Conservation (phyloP, 2,113 vertebrate species). For the Heloderma charlesbogerti region DNA sequence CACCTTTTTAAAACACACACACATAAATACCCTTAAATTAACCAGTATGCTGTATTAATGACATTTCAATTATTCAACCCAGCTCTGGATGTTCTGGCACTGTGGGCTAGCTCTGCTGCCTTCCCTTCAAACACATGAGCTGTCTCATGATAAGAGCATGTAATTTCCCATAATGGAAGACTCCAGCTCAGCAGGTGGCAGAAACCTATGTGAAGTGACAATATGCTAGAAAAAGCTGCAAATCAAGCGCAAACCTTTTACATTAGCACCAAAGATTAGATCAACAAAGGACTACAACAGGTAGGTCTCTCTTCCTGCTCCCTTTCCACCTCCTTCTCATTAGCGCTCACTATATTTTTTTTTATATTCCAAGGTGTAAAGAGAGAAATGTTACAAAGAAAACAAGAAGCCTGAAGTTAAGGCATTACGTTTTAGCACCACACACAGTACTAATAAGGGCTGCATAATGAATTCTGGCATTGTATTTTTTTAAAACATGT, state of each 20-base stretch:
- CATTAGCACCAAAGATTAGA: slow-evolving; percentile 67
- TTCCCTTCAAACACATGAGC: background rate
- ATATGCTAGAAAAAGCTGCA: slow-evolving; percentile 15
- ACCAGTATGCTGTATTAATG: background rate
- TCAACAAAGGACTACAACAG: slow-evolving; percentile 56
- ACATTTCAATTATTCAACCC: background rate
- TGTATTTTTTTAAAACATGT: background rate
- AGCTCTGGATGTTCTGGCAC: background rate
- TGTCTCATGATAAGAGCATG: background rate
- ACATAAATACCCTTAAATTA: background rate
- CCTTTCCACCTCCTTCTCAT: background rate
- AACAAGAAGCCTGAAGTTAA: background rate
- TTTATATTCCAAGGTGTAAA: slow-evolving; percentile 20
- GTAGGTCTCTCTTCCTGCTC: slow-evolving; percentile 24
- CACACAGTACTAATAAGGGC: background rate
- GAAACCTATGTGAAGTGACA: background rate
- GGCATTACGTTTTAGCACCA: background rate
- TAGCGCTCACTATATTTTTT: background rate
- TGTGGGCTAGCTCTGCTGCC: background rate
- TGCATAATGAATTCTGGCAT: background rate
- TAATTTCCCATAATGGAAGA: background rate
- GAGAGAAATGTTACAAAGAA: slow-evolving; percentile 45
- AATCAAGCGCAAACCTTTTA: slow-evolving; percentile 54
- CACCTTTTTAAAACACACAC: background rate
- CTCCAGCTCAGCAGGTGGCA: background rate